Evolutionary conservation across 1,140 invertebrate species (phyloP).

Genomic region (Gonioctena quinquepunctata): DNA sequence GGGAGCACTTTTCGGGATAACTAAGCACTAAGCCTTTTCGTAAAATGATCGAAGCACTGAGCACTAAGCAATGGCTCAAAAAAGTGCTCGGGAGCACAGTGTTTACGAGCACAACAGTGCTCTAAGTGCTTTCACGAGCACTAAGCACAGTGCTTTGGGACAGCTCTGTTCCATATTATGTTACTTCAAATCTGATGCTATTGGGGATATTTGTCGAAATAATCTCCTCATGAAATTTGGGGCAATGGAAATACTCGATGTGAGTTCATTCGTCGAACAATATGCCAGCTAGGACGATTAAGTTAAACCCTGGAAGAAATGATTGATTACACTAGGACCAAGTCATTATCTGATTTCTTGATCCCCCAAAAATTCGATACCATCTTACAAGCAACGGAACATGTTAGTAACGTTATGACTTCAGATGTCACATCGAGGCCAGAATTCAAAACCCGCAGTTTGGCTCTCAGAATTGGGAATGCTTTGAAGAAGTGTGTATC

Average conservation of each 20-base stretch:
- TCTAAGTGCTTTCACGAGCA: too few relatives aligned
- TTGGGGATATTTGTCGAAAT: background rate
- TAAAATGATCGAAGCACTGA: too few relatives aligned
- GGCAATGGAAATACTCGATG: background rate
- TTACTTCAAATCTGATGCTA: background rate
- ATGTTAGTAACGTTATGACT: background rate
- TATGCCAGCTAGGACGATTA: background rate
- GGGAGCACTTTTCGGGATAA: too few relatives aligned
- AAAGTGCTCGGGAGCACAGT: too few relatives aligned
- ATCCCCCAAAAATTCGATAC: background rate
- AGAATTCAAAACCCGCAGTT: background rate
- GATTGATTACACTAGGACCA: too few relatives aligned
- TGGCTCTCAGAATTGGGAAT: constrained; percentile 4
- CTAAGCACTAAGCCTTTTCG: too few relatives aligned
- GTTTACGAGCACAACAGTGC: too few relatives aligned
- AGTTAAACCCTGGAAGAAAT: background rate
- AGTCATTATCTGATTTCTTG: background rate
- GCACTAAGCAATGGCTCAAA: too few relatives aligned
- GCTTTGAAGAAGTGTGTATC: background rate
- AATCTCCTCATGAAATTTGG: constrained; percentile 8
- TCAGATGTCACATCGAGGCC: background rate
- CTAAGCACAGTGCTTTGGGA: too few relatives aligned
- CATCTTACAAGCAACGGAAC: background rate
- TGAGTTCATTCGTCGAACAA: constrained; percentile 6
- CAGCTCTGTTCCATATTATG: too few relatives aligned